These are phyloP conservation scores for Merodon equestris DNA, from an alignment of 2,888 invertebrate genomes.

Conservation along the genomic window DNA sequence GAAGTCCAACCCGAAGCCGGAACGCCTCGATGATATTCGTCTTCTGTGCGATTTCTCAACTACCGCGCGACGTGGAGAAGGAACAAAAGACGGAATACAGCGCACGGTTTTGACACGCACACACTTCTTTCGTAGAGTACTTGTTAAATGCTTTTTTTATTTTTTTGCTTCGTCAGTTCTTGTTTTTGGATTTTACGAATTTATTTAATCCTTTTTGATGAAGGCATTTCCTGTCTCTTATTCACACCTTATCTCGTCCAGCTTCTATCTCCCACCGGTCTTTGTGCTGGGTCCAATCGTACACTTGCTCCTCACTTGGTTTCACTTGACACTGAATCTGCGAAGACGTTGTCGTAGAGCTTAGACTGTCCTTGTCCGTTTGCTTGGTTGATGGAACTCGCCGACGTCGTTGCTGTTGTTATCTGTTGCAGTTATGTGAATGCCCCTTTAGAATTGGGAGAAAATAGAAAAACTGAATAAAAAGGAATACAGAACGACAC, in stretches of 20 bases:
- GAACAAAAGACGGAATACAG: not conserved
- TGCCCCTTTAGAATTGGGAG: conserved; percentile 50
- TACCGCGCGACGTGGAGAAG: not conserved
- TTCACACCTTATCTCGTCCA: no score
- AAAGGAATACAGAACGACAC: conserved; percentile 41
- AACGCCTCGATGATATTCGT: not conserved
- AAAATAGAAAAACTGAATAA: conserved; percentile 34
- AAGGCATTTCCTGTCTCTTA: conserved; percentile 14
- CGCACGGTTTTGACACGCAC: conserved; percentile 45
- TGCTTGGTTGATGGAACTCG: conserved; percentile 36
- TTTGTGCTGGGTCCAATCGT: no score
- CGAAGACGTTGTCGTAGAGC: not conserved
- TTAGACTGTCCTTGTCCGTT: conserved; percentile 25
- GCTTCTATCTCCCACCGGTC: conserved; percentile 27
- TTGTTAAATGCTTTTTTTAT: not conserved
- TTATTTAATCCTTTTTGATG: conserved; percentile 40
- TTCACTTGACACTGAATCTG: not conserved
- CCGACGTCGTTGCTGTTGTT: conserved; percentile 38
- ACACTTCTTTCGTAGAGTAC: conserved; percentile 21
- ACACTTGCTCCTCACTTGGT: no score
- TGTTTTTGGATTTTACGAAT: conserved; percentile 5
- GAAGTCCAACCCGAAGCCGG: conserved; percentile 20
- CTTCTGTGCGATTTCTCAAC: conserved; percentile 1
- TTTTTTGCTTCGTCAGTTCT: not conserved
- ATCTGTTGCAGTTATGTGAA: conserved; percentile 64